These are phyloP conservation scores for Lordiphosa andalusiaca DNA, from an alignment of 2,888 invertebrate species.

Conservation along the genomic window DNA sequence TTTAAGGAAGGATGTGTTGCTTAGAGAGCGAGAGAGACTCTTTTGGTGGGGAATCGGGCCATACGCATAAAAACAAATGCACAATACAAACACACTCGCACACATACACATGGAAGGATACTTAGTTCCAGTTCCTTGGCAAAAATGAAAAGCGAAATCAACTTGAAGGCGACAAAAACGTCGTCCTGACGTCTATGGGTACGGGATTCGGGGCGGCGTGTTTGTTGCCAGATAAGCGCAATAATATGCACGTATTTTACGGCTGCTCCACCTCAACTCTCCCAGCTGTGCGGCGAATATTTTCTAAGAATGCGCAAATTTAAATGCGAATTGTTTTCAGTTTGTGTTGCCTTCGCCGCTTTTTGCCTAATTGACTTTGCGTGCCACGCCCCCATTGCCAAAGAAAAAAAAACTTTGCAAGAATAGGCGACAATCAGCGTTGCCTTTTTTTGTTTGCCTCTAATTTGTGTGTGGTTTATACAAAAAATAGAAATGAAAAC, in stretches of 20 bases:
- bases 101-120: slow-evolving; percentile 18
- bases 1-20: slow-evolving; percentile 74
- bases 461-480: slow-evolving; percentile 67
- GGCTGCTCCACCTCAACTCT: slow-evolving; percentile 28
- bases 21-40: slow-evolving; percentile 37
- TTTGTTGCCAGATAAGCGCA: slow-evolving; percentile 75
- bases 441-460: slow-evolving; percentile 56
- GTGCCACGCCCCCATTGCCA: slow-evolving; percentile 7
- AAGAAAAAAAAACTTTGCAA: slow-evolving; percentile 40
- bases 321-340: slow-evolving; percentile 72
- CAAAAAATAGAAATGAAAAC: slow-evolving; percentile 23
- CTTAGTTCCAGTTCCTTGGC: slow-evolving; percentile 35
- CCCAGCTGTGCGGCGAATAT: slow-evolving; percentile 12
- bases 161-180: slow-evolving; percentile 41
- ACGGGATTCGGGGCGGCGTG: slow-evolving; percentile 72
- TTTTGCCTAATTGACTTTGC: slow-evolving; percentile 69
- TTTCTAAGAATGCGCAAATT: slow-evolving; percentile 67
- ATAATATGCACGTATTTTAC: slow-evolving; percentile 72
- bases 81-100: slow-evolving; percentile 47
- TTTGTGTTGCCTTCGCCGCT: slow-evolving; percentile 62
- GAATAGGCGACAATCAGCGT: slow-evolving; percentile 69
- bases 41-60: slow-evolving; percentile 26
- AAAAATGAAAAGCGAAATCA: slow-evolving; percentile 54
- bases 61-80: slow-evolving; percentile 70
- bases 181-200: slow-evolving; percentile 27